Evolutionary conservation across 2,888 invertebrate genomes (phyloP).

Genomic region (Acholoe squamosa): DNA sequence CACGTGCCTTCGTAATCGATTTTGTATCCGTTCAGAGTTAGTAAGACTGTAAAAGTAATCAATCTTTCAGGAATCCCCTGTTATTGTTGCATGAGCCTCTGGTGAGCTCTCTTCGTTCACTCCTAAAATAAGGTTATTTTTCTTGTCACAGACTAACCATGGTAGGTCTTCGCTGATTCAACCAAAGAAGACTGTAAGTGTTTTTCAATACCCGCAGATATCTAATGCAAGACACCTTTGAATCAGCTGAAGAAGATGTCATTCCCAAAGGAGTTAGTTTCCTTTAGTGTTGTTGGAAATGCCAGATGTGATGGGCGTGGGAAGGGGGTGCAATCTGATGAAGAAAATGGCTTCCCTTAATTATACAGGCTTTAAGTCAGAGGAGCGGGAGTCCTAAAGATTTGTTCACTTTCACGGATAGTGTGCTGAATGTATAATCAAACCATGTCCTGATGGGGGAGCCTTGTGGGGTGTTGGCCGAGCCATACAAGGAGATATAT

Average conservation of each 20-base stretch:
- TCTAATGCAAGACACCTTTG: background rate
- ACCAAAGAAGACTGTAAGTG: no score
- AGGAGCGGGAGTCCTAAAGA: background rate
- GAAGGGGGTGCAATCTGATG: background rate
- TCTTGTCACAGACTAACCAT: background rate
- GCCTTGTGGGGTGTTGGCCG: slow-evolving; percentile 2
- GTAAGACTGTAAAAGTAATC: background rate
- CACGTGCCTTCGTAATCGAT: background rate
- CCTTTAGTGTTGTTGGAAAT: background rate
- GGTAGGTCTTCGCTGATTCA: no score
- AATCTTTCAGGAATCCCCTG: background rate
- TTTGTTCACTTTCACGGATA: background rate
- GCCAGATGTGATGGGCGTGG: slow-evolving; percentile 12
- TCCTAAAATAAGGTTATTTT: background rate
- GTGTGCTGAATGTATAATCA: slow-evolving; percentile 4
- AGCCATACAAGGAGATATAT: background rate
- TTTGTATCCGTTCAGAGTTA: background rate
- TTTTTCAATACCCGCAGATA: background rate
- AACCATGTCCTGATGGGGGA: background rate
- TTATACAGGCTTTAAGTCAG: background rate
- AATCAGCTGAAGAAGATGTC: background rate
- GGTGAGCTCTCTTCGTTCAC: no score
- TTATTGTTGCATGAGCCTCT: no score
- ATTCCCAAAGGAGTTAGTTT: background rate
- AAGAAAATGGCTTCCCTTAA: background rate